Conservation (phyloP, 2,888 invertebrate species). For the Leptinotarsa peninsularis region DNA sequence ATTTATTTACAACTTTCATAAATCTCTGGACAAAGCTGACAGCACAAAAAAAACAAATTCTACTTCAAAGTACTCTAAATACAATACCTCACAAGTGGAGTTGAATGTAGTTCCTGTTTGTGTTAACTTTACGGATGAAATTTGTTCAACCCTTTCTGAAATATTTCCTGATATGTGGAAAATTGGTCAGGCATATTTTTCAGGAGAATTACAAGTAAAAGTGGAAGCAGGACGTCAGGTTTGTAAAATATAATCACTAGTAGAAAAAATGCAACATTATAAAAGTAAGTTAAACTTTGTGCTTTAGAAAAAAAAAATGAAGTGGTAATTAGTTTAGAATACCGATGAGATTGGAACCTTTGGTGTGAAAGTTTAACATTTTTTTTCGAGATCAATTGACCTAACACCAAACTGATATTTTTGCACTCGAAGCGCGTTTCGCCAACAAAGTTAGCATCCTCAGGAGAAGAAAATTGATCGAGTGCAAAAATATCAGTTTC, state of each 20-base stretch:
- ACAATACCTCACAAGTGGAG: conserved; percentile 55
- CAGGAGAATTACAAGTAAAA: conserved; percentile 84
- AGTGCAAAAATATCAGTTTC: too few species aligned
- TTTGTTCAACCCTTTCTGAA: conserved; percentile 80
- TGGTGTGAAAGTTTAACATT: too few species aligned
- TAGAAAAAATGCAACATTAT: conserved; percentile 22
- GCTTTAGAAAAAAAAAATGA: neutral
- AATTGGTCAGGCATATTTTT: conserved; percentile 93
- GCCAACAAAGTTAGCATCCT: too few species aligned
- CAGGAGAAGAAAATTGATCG: too few species aligned
- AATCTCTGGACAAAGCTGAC: conserved; percentile 65
- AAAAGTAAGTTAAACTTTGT: neutral
- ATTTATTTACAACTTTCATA: conserved; percentile 75
- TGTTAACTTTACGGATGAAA: conserved; percentile 80
- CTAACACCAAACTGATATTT: too few species aligned
- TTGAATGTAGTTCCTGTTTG: conserved; percentile 72
- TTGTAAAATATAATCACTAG: conserved; percentile 4
- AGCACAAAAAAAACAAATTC: conserved; percentile 52
- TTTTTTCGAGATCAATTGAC: too few species aligned
- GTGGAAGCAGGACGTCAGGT: conserved; percentile 75
- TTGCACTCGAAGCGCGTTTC: too few species aligned
- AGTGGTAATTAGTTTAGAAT: too few species aligned
- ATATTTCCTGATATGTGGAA: conserved; percentile 95
- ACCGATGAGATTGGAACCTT: too few species aligned
- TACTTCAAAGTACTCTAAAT: conserved; percentile 62